phyloP scores from a whole-genome alignment of 2,113 vertebrate species.

The Dromiciops gliroides region DNA sequence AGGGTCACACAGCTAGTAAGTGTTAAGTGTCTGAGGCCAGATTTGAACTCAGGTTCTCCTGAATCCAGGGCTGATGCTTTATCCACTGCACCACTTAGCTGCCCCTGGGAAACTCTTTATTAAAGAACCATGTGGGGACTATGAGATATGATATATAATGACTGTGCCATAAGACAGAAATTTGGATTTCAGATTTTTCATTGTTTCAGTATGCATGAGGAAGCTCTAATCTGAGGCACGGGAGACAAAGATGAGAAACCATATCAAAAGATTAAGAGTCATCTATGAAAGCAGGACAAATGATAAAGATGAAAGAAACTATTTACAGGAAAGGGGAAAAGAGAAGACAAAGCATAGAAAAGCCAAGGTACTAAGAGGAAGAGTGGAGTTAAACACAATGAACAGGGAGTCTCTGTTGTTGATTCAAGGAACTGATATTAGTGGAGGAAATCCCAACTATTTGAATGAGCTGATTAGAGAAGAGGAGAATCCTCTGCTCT shows the following conservation, averaged over 20 bases:
- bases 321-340: not conserved
- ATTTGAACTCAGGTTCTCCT: too few species aligned
- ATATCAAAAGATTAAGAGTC: not conserved
- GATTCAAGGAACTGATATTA: not conserved
- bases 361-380: not conserved
- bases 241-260: not conserved
- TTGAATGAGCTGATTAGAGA: not conserved
- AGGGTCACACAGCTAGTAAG: too few species aligned
- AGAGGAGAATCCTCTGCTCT: not conserved
- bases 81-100: too few species aligned
- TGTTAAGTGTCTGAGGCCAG: too few species aligned
- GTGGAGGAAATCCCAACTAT: not conserved
- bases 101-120: not conserved
- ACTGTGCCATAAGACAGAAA: not conserved
- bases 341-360: not conserved
- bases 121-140: not conserved
- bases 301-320: not conserved
- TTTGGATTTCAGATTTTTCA: not conserved
- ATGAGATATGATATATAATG: not conserved
- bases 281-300: not conserved
- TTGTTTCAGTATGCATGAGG: not conserved
- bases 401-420: not conserved
- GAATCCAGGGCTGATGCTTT: too few species aligned
- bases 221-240: not conserved
- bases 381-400: not conserved